phyloP scores from a whole-genome alignment of 2,888 invertebrate genomes.

The Allolobophora icterica region DNA sequence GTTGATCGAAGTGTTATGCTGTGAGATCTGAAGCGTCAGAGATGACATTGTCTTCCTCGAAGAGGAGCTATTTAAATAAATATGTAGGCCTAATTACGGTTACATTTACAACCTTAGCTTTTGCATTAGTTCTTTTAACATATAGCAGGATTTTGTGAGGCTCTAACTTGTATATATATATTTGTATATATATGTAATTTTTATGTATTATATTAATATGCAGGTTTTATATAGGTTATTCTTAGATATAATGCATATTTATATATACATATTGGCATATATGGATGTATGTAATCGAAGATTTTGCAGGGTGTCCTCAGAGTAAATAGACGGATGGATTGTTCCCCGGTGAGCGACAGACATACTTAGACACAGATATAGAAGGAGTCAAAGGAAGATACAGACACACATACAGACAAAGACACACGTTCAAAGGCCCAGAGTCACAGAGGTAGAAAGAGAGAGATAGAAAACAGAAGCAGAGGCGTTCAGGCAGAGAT shows the following conservation, averaged over 20 bases:
- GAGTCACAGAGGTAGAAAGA: neutral
- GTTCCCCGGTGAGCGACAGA: neutral
- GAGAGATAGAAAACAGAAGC: neutral
- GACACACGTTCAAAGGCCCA: neutral
- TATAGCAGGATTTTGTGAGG: no score
- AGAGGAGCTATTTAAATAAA: no score
- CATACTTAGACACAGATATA: neutral
- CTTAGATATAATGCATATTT: neutral
- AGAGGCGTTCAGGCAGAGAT: neutral
- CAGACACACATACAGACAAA: neutral
- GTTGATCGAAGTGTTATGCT: no score
- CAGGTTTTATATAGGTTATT: no score
- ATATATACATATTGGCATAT: neutral
- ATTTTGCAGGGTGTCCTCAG: neutral
- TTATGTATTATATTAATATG: no score
- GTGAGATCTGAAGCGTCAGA: no score
- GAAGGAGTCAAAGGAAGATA: neutral
- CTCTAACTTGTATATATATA: no score
- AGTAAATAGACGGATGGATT: conserved; percentile 10
- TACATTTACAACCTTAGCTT: no score
- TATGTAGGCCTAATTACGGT: no score
- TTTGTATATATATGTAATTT: no score
- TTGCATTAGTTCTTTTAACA: no score
- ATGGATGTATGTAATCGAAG: conserved; percentile 11
- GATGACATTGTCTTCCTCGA: no score